Conservation (phyloP, 2,888 invertebrate species). For the Cancer borealis region DNA sequence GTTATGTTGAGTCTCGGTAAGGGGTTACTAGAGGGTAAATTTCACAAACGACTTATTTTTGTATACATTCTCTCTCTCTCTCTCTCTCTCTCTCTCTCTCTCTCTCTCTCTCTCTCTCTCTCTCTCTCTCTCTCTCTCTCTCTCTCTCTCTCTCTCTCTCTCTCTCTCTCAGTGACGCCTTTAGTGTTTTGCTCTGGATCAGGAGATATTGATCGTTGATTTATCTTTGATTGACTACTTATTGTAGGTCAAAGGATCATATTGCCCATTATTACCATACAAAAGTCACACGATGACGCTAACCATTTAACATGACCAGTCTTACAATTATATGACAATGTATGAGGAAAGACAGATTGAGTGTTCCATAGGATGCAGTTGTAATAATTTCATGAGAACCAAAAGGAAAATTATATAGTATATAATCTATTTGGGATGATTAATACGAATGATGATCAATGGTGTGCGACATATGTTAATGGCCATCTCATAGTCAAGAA, state of each 20-base stretch:
- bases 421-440: neutral
- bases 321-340: neutral
- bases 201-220: neutral
- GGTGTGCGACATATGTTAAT: neutral
- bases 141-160: neutral
- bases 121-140: conserved; percentile 32
- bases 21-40: neutral
- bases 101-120: conserved; percentile 30
- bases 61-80: neutral
- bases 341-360: neutral
- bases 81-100: conserved; percentile 20
- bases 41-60: neutral
- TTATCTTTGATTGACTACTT: neutral
- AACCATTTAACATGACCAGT: neutral
- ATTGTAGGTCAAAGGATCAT: neutral
- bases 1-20: too few species aligned
- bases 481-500: neutral
- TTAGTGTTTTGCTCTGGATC: neutral
- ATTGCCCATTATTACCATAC: neutral
- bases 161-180: neutral
- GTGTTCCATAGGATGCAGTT: neutral
- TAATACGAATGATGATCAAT: neutral
- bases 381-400: neutral
- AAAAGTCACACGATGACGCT: neutral
- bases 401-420: neutral